phyloP scores from a whole-genome alignment of 2,797 vertebrate genomes.

The Eupleurogrammus muticus region DNA sequence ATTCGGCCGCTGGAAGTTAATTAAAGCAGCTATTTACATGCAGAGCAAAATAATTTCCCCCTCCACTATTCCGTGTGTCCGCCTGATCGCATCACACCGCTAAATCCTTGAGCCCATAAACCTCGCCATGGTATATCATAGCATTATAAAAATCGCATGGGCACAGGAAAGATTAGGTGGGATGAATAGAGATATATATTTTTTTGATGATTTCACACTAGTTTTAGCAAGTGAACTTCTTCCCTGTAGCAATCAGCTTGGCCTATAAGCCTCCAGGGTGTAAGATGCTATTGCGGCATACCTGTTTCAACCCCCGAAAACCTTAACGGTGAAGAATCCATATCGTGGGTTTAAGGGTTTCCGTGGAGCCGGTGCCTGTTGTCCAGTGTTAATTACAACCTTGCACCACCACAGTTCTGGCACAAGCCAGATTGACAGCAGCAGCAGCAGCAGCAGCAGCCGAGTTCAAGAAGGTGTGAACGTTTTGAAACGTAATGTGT shows the following conservation, averaged over 20 bases:
- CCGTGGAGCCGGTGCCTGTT: constrained; percentile 18
- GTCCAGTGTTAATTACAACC: constrained; percentile 47
- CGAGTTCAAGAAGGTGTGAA: constrained; percentile 44
- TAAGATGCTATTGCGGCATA: constrained; percentile 27
- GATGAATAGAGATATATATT: constrained; percentile 73
- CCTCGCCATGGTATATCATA: constrained; percentile 68
- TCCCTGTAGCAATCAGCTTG: constrained; percentile 34
- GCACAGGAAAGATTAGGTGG: constrained; percentile 72
- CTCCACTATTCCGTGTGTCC: constrained; percentile 41
- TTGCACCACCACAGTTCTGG: constrained; percentile 32
- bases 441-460: constrained; percentile 29
- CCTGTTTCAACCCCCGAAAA: constrained; percentile 38
- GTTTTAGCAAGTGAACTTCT: constrained; percentile 65
- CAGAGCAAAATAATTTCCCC: constrained; percentile 58
- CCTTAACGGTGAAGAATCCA: constrained; percentile 34
- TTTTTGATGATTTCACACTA: constrained; percentile 66
- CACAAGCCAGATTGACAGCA: constrained; percentile 30
- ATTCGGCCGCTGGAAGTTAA: constrained; percentile 61
- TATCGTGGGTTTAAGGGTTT: constrained; percentile 39
- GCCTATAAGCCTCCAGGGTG: constrained; percentile 29
- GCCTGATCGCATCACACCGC: constrained; percentile 63
- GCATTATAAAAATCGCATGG: constrained; percentile 75
- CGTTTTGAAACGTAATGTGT: constrained; percentile 41
- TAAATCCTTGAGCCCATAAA: constrained; percentile 72
- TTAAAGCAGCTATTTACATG: constrained; percentile 73